Evolutionary conservation across 2,888 invertebrate species (phyloP), one percentile per base, ranked within the genome.

Genomic region (Lasius platythorax): DNA sequence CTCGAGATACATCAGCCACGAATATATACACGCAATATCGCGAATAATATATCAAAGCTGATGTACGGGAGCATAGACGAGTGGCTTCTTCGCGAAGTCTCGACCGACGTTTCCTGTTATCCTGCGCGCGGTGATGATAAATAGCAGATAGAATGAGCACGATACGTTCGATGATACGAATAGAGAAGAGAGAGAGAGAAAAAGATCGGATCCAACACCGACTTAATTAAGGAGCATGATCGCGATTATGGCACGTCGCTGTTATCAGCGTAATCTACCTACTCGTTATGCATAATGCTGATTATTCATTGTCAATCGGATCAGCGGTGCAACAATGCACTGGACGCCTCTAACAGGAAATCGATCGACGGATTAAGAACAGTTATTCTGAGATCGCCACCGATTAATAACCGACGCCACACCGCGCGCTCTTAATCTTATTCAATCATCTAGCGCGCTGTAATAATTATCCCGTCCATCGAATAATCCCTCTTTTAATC

Each of bases 31-130:
- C 50, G 50, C 50, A 50, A 87, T 85, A 84, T 84, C 88, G 76
- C 83, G 84, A 87, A 88, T 89, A 89, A 89, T 89, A 85, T 68
- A 87, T 89, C 86, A 63, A 40, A 81, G 66, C 76, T 66, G 82
- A 83, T 87, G 70, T 66, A 66, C 66, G 18, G 78, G 28, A 68
- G 76, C 53, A 33, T 28, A 50, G 63, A 30, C 43, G 43, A 63
- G 30, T 3, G 18, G 68, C 37, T 85, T 43, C 74, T 86, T 72
- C 61, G 53, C 40, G 9, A 53, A 33, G 58, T 18, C 56, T 23
- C 64, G 81, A 72, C 83, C 85, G 84, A 84, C 74, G 74, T 73
- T 81, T 82, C 82, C 85, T 82, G 74, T 73, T 76, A 84, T 63
- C 66, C 79, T 28, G 64, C 50, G 63, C 46, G 37, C 72, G 18